A percentile compares a stretch with the other conserved stretches of the same genome.
Conservation (phyloP, 2,113 vertebrate species). For the Eclectus roratus region DNA sequence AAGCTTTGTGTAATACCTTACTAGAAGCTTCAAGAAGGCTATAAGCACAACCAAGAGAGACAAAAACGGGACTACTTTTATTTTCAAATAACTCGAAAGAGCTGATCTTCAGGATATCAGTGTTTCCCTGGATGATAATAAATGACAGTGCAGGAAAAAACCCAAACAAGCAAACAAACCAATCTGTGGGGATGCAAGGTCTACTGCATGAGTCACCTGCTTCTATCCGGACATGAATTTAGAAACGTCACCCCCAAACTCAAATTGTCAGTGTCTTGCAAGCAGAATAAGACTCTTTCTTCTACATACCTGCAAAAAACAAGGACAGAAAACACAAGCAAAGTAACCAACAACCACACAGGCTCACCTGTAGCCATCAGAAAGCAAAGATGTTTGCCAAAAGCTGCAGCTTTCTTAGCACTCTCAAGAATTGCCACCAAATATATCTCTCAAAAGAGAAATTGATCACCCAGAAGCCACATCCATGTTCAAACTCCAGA, state of each 20-base stretch:
- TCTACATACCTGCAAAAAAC: neutral
- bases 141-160: neutral
- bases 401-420: neutral
- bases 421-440: neutral
- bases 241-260: neutral
- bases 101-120: neutral
- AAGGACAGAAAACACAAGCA: neutral
- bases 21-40: neutral
- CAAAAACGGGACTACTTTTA: neutral
- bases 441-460: neutral
- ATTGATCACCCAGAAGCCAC: neutral
- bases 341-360: rapidly evolving
- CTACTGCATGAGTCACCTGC: neutral
- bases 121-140: neutral
- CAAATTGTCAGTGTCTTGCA: neutral
- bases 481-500: neutral
- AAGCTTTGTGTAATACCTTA: neutral
- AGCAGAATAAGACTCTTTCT: neutral
- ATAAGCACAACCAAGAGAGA: neutral
- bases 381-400: neutral
- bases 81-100: neutral
- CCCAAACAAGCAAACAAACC: neutral
- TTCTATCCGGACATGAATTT: neutral
- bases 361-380: neutral
- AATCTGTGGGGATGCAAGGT: neutral